These are phyloP conservation scores for Crenichthys baileyi DNA, from an alignment of 2,797 vertebrate species.

Conservation along the genomic window DNA sequence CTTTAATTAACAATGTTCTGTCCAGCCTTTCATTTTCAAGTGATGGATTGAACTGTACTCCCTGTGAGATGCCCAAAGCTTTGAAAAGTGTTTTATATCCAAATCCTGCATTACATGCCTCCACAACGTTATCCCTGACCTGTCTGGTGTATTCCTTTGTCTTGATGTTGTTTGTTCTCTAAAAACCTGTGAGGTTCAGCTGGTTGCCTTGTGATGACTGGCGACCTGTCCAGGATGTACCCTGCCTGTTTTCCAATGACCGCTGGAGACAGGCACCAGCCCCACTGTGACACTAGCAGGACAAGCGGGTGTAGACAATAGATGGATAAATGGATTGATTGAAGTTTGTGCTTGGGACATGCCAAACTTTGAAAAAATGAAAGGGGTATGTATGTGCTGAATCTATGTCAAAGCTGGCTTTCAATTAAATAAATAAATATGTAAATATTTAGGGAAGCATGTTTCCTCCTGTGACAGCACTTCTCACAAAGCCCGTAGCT, in stretches of 20 bases:
- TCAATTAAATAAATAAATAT: neutral
- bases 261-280: neutral
- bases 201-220: neutral
- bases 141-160: neutral
- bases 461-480: constrained; percentile 17
- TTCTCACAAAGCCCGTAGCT: constrained; percentile 47
- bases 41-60: neutral
- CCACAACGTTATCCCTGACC: neutral
- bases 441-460: constrained; percentile 8
- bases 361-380: neutral
- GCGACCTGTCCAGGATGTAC: neutral
- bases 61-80: neutral
- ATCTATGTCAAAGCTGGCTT: neutral
- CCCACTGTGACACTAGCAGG: neutral
- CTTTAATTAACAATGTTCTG: neutral
- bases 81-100: neutral
- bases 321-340: neutral
- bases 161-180: neutral
- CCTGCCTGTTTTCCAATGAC: neutral
- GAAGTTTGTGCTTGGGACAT: neutral
- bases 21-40: neutral
- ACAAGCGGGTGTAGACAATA: neutral
- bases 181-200: neutral
- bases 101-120: neutral
- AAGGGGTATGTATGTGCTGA: too few species aligned